These are phyloP conservation scores for Laticauda colubrina DNA, from an alignment of 2,113 vertebrate genomes.

Conservation along the genomic window DNA sequence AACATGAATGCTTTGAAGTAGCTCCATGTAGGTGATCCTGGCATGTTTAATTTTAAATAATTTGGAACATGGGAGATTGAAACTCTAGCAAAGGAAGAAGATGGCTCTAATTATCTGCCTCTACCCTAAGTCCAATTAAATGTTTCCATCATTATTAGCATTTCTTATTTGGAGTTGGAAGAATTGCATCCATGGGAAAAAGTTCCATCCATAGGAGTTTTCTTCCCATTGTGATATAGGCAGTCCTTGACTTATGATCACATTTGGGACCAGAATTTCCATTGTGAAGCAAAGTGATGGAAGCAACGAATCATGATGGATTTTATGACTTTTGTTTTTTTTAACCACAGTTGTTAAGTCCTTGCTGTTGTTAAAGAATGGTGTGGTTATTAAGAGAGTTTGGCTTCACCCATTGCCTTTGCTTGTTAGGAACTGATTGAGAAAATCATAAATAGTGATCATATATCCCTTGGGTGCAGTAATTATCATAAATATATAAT, in stretches of 20 bases:
- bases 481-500: neutral
- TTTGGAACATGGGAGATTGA: neutral
- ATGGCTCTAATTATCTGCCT: neutral
- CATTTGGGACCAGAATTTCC: neutral
- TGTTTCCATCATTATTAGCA: neutral
- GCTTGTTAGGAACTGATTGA: neutral
- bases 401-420: neutral
- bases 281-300: neutral
- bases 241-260: neutral
- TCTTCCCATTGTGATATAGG: neutral
- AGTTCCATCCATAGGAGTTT: neutral
- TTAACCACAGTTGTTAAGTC: neutral
- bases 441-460: neutral
- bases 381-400: neutral
- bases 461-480: neutral
- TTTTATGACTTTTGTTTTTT: neutral
- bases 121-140: neutral
- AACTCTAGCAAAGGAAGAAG: neutral
- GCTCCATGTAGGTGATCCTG: neutral
- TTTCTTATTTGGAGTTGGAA: neutral
- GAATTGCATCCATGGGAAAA: neutral
- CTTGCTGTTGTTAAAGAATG: neutral
- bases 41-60: neutral
- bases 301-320: neutral
- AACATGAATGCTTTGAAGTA: neutral